Percentiles rank a stretch among this genome's conserved stretches.
phyloP scores from a whole-genome alignment of 37 sponge, comb jelly and placozoan genomes.

The Crambe crambe region DNA sequence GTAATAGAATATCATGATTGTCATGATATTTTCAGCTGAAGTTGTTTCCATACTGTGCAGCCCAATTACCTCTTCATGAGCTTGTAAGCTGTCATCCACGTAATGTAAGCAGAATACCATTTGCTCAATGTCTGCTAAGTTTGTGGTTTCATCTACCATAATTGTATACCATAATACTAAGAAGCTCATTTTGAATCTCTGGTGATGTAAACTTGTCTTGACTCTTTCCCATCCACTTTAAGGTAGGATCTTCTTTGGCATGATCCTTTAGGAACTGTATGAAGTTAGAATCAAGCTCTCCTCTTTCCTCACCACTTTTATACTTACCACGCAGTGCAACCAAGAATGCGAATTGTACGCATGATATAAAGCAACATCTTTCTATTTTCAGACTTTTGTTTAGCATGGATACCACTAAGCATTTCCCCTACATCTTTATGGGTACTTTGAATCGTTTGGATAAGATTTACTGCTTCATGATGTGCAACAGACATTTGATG shows the following conservation, averaged over 20 bases:
- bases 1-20: slow-evolving; percentile 47
- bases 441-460: background rate
- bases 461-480: background rate
- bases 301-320: background rate
- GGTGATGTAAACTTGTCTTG: background rate
- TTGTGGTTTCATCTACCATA: slow-evolving; percentile 56
- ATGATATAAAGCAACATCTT: background rate
- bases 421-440: background rate
- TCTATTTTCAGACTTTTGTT: slow-evolving; percentile 17
- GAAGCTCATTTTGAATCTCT: background rate
- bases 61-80: slow-evolving; percentile 39
- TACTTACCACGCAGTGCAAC: background rate
- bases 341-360: background rate
- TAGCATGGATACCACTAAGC: background rate
- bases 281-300: background rate
- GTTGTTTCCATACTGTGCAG: slow-evolving; percentile 19
- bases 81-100: background rate
- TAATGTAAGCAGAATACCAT: slow-evolving; percentile 27
- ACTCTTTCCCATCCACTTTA: too few relatives aligned
- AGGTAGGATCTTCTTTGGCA: too few relatives aligned
- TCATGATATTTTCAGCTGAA: slow-evolving; percentile 13
- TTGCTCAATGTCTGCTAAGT: slow-evolving; percentile 50
- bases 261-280: background rate
- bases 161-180: slow-evolving; percentile 39
- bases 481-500: background rate